These are phyloP conservation scores for Molanna angustata DNA, from an alignment of 2,888 invertebrate species.

Conservation along the genomic window DNA sequence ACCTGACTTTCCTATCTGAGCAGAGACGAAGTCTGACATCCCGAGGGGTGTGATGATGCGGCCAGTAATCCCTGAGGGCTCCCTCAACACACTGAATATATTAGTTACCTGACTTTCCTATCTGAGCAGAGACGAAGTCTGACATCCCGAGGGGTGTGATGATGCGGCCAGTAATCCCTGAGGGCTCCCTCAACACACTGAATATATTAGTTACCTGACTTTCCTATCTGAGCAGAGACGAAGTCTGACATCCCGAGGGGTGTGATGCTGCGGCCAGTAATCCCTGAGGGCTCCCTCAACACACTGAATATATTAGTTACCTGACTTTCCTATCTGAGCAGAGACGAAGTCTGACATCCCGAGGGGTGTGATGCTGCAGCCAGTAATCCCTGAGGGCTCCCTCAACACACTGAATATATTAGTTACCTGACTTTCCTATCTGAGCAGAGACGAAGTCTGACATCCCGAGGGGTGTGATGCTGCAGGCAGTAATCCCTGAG, in stretches of 20 bases:
- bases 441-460: slow-evolving; percentile 31
- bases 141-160: slow-evolving; percentile 27
- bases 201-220: too few relatives aligned
- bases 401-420: too few relatives aligned
- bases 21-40: slow-evolving; percentile 33
- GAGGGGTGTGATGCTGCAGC: slow-evolving; percentile 22
- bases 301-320: too few relatives aligned
- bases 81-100: too few relatives aligned
- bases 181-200: too few relatives aligned
- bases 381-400: slow-evolving; percentile 23
- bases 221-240: slow-evolving; percentile 29
- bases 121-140: slow-evolving; percentile 32
- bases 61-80: slow-evolving; percentile 23
- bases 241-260: slow-evolving; percentile 33
- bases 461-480: slow-evolving; percentile 26
- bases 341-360: slow-evolving; percentile 33
- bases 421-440: slow-evolving; percentile 29
- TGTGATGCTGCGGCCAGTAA: slow-evolving; percentile 24
- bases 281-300: too few relatives aligned
- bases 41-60: slow-evolving; percentile 21
- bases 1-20: slow-evolving; percentile 27
- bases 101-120: slow-evolving; percentile 28
- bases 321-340: slow-evolving; percentile 28
- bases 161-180: slow-evolving; percentile 21
- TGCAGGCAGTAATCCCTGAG: slow-evolving; percentile 22